Evolutionary conservation across 2,113 vertebrate genomes (phyloP).

Genomic region (Melanerpes formicivorus): DNA sequence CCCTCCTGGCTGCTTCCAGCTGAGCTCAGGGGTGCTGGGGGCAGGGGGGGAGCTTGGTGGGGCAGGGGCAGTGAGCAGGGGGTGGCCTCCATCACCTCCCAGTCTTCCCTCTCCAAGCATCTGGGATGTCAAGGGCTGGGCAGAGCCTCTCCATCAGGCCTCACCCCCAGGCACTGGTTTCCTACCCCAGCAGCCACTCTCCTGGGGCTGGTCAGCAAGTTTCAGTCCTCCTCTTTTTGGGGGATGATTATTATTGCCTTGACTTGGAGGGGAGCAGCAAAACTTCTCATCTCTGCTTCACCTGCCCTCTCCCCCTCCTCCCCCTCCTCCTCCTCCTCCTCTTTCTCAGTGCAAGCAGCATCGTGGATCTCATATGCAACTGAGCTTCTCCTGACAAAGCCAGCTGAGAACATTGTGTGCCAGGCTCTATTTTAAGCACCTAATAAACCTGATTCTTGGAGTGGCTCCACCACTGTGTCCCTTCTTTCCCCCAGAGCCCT

Average conservation of each 20-base stretch:
- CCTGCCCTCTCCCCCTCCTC: neutral
- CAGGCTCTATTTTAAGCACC: conserved; percentile 78
- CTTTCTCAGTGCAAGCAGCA: conserved; percentile 11
- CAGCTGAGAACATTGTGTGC: conserved; percentile 63
- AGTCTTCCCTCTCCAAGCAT: neutral
- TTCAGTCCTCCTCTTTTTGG: neutral
- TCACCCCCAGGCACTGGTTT: neutral
- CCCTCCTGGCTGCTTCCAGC: neutral
- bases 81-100: neutral
- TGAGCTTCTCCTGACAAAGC: conserved; percentile 36
- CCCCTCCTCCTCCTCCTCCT: neutral
- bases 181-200: neutral
- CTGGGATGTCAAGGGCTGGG: neutral
- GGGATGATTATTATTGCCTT: neutral
- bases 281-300: neutral
- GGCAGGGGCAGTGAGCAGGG: neutral
- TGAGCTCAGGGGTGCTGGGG: neutral
- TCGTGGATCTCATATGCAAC: conserved; percentile 56
- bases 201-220: neutral
- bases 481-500: conserved; percentile 26
- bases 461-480: conserved; percentile 39
- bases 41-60: too few species aligned
- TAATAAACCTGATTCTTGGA: conserved; percentile 77
- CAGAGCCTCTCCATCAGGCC: neutral
- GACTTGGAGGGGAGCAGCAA: neutral